Percentiles rank a stretch among this genome's conserved stretches.
These are phyloP conservation scores for Triops cancriformis DNA, from an alignment of 1,140 invertebrate genomes.

Conservation along the genomic window DNA sequence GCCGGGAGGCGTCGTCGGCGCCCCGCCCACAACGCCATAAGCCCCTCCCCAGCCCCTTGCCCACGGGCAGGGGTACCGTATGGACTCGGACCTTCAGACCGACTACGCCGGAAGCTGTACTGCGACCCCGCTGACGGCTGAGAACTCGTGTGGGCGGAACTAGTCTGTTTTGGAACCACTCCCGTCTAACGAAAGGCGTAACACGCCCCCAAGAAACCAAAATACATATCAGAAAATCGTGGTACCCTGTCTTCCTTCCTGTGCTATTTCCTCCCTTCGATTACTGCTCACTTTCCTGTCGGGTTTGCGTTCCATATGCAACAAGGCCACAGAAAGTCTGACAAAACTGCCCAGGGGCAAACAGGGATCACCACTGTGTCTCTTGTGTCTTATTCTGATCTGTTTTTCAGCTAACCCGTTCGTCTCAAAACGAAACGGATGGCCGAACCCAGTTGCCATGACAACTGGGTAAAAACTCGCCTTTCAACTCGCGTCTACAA, in stretches of 20 bases:
- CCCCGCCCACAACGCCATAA: slow-evolving; percentile 26
- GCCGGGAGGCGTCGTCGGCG: slow-evolving; percentile 19
- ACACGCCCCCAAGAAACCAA: not conserved
- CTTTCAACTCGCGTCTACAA: not conserved
- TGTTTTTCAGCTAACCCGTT: not conserved
- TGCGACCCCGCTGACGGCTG: not conserved
- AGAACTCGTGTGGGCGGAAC: not conserved
- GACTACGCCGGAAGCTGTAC: slow-evolving; percentile 26
- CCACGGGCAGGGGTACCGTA: slow-evolving; percentile 13
- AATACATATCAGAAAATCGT: not conserved
- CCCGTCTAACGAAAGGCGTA: not conserved
- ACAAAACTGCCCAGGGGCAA: not conserved
- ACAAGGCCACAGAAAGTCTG: not conserved
- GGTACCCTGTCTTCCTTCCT: not conserved
- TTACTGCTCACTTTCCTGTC: not conserved
- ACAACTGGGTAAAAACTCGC: not conserved
- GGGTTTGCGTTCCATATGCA: not conserved
- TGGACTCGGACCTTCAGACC: slow-evolving; percentile 24
- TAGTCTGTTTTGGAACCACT: not conserved
- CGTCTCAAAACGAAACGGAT: not conserved
- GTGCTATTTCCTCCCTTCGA: not conserved
- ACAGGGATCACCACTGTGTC: not conserved
- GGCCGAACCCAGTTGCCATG: not conserved
- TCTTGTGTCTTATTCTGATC: not conserved
- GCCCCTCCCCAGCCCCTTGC: slow-evolving; percentile 21